Base-by-base conservation (phyloP, 2,113 vertebrate species). In the Hydrolagus affinis region DNA sequence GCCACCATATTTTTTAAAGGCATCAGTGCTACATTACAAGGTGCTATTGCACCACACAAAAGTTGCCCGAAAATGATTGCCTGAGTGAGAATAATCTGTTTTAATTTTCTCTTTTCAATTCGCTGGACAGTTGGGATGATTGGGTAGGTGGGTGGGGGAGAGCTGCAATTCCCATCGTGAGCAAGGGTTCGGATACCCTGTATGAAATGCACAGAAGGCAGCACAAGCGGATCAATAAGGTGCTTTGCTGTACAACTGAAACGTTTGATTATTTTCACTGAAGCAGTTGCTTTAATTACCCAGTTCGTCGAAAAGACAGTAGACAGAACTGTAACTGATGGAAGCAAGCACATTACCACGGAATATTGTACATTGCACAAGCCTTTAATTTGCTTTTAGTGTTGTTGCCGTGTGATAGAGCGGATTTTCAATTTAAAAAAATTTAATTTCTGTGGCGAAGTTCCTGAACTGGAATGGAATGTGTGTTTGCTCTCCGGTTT, bases 1-100 rank as follows among this genome's bases (percentile, higher is more conserved):
- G 87, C 89, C 86, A 66, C 11, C 28, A 32, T 64, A 8, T 66
- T 66, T 66, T 83, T 83, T 60, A 30, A 4, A 32, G 62, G 15
- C 78, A 32, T 25, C 19, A 19, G 14, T 32, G 28, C 8, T 30
- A 44, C 8, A 17, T 11, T 68, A 9, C 15, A 66, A 28, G 78
- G 23, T 32, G 30, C 32, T 17, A 28, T 44, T 32, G 8, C 17
- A 66, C 2, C 12, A 64, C 30, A 44, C 44, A 44, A 44, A 44
- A 44, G 44, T 44, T 8, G 4, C 78, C 32, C 17, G 9, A 56
- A 21, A 44, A 66, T 30, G 11, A 12, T 83, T 8, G 30, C 14
- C 62, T 15, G 17, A 30, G 28, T 0, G n/a, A 62, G n/a, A 62
- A 68, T 83, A 32, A 68, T 68, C 32, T 80, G 23, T 30, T 80